A percentile compares a stretch with the other conserved stretches of the same genome.
Conservation (phyloP, 2,888 invertebrate species). For the Limnephilus marmoratus region DNA sequence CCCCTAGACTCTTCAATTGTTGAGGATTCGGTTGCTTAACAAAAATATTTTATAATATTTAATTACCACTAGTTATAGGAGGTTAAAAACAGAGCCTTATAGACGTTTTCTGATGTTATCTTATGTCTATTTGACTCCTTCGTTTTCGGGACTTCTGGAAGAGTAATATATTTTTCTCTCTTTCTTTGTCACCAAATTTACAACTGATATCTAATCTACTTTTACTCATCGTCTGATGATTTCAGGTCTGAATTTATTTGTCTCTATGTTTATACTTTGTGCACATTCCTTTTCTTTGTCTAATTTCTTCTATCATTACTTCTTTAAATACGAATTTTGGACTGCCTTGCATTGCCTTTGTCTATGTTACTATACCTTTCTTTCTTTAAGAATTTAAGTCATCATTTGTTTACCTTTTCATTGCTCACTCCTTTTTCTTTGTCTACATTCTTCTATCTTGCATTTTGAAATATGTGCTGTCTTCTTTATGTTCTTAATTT, state of each 20-base stretch:
- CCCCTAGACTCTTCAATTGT: not conserved
- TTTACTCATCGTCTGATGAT: not conserved
- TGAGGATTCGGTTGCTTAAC: not conserved
- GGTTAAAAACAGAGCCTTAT: slow-evolving; percentile 12
- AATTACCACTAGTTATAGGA: not conserved
- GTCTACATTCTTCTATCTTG: not conserved
- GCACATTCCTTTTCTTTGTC: too few species aligned
- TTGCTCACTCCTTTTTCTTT: not conserved
- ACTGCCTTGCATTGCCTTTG: not conserved
- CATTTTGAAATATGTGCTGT: not conserved
- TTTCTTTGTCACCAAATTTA: not conserved
- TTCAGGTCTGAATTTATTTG: not conserved
- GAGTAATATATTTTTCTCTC: not conserved
- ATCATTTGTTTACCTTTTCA: not conserved
- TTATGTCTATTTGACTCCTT: not conserved
- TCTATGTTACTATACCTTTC: not conserved
- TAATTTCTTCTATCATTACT: too few species aligned
- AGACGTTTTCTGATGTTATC: not conserved
- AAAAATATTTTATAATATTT: not conserved
- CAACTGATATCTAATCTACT: not conserved
- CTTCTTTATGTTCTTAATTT: not conserved
- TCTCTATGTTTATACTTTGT: too few species aligned
- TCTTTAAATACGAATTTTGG: not conserved
- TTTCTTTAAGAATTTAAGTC: not conserved
- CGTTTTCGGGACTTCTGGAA: not conserved